Conservation (phyloP, 1,140 invertebrate species). For the Drosophila pachea region DNA sequence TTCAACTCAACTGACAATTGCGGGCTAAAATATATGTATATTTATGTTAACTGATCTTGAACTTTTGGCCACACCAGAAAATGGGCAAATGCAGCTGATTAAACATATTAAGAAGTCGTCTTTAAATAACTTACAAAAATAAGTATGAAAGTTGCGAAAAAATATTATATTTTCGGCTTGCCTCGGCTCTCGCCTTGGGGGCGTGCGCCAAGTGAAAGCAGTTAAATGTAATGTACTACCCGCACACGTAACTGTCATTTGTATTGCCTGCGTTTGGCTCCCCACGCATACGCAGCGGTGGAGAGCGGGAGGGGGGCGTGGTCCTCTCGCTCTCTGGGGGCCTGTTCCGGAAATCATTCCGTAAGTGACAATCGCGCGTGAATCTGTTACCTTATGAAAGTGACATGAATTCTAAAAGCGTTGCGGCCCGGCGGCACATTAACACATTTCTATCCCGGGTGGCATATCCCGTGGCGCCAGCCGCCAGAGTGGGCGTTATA, state of each 20-base stretch:
- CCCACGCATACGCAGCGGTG: no score
- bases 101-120: slow-evolving; percentile 22
- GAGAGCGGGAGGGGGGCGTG: slow-evolving; percentile 8
- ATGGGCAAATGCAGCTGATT: slow-evolving; percentile 35
- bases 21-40: slow-evolving; percentile 10
- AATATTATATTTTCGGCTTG: no score
- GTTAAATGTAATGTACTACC: slow-evolving; percentile 14
- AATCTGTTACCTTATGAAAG: slow-evolving; percentile 67
- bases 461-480: slow-evolving; percentile 31
- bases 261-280: slow-evolving; percentile 20
- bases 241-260: slow-evolving; percentile 67
- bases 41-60: slow-evolving; percentile 51
- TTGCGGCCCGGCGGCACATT: slow-evolving; percentile 58
- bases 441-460: slow-evolving; percentile 55
- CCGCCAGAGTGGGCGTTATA: slow-evolving; percentile 50
- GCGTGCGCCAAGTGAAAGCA: slow-evolving; percentile 1
- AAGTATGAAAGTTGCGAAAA: background rate
- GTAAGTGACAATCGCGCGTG: slow-evolving; percentile 62
- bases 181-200: background rate
- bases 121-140: background rate
- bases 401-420: slow-evolving; percentile 74
- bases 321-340: slow-evolving; percentile 26
- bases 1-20: slow-evolving; percentile 33
- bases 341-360: slow-evolving; percentile 48
- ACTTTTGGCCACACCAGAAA: slow-evolving; percentile 34